phyloP scores from a whole-genome alignment of 2,797 vertebrate genomes.

The Sorex maritimensis region DNA sequence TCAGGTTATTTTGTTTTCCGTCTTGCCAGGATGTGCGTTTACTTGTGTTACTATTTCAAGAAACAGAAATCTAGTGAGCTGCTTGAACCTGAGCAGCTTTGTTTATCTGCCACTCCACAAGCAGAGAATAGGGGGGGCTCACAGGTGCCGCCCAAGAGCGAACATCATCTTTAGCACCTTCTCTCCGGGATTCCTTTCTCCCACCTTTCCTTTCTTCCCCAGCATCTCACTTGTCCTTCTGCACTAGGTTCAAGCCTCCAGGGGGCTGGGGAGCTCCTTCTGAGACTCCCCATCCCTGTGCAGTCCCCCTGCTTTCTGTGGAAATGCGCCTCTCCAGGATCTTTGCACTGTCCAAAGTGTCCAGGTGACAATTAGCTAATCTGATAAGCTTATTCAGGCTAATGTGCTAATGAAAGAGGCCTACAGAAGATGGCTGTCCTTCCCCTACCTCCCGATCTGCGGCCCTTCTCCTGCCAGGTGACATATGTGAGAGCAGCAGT shows the following conservation, averaged over 20 bases:
- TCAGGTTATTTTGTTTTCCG: neutral
- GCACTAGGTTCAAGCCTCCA: neutral
- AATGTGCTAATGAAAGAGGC: constrained; percentile 87
- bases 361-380: constrained; percentile 88
- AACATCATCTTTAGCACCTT: neutral
- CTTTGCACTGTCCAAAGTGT: constrained; percentile 83
- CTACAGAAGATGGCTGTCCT: constrained; percentile 82
- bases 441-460: constrained; percentile 77
- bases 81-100: constrained; percentile 6
- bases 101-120: neutral
- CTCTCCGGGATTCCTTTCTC: neutral
- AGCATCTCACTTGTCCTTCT: neutral
- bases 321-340: constrained; percentile 75
- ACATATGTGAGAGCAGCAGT: constrained; percentile 85
- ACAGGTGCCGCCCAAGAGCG: neutral
- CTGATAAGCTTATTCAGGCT: constrained; percentile 87
- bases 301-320: constrained; percentile 69
- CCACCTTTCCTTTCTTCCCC: neutral
- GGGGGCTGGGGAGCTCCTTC: neutral
- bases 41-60: neutral
- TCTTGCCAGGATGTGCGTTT: constrained; percentile 14
- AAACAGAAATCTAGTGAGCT: constrained; percentile 6
- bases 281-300: neutral
- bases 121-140: neutral
- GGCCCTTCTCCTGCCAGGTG: constrained; percentile 83